phyloP scores from a whole-genome alignment of 2,888 invertebrate species.

The Eupithecia exiguata region DNA sequence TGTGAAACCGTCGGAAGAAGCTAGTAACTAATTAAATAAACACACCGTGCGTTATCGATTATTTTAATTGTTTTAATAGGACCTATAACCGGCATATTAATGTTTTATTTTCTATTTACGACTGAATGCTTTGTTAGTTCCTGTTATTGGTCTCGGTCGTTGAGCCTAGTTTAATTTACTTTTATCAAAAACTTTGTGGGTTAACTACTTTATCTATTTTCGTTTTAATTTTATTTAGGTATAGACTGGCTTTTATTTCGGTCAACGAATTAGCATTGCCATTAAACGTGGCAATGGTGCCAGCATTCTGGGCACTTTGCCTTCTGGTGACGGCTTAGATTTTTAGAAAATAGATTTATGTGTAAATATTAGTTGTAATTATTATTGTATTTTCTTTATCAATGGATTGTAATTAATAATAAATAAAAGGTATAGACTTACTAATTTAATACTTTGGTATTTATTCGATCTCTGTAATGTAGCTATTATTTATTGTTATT shows the following conservation, averaged over 20 bases:
- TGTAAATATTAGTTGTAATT: too few relatives aligned
- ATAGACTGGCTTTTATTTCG: too few relatives aligned
- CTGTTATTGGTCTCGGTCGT: neutral
- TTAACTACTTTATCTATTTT: neutral
- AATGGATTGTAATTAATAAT: too few relatives aligned
- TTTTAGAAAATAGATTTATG: too few relatives aligned
- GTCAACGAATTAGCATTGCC: too few relatives aligned
- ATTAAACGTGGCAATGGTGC: too few relatives aligned
- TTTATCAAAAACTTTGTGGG: neutral
- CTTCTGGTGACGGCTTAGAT: too few relatives aligned
- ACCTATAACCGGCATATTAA: neutral
- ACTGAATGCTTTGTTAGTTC: neutral
- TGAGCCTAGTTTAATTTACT: neutral
- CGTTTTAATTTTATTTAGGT: neutral
- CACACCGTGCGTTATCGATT: neutral
- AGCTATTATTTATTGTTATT: too few relatives aligned
- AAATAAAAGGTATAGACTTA: too few relatives aligned
- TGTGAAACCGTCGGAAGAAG: neutral
- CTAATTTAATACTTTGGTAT: neutral
- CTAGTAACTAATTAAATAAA: neutral
- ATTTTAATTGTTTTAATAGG: neutral
- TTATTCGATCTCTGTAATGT: neutral
- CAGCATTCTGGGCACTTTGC: too few relatives aligned
- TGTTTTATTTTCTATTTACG: neutral
- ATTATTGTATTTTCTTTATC: too few relatives aligned